Evolutionary conservation across 2,888 invertebrate genomes (phyloP), one percentile per base, ranked within the genome.

Genomic region (Scaptomyza reducta): DNA sequence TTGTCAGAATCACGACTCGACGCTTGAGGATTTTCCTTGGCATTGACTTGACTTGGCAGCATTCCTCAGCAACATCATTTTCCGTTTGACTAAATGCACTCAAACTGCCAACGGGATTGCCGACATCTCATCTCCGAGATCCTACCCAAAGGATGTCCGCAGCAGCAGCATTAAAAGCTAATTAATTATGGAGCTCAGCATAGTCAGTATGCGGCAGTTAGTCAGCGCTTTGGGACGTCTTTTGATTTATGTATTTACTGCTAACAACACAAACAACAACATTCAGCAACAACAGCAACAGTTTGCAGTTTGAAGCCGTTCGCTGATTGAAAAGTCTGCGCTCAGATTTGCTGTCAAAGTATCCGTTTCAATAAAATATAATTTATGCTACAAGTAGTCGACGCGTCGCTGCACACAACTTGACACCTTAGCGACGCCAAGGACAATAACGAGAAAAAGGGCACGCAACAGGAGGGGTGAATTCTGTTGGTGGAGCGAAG

Each of bases 61-160:
- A 84, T 82, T 85, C 79, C 56, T 71, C 57, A 55, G 74, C 81
- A 42, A 22, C 59, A 80, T 87, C 86, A 87, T 83, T 83, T 80
- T 88, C 87, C 88, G 87, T 85, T 83, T 88, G 88, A 85, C 88
- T 88, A 88, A 84, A 83, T 88, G 83, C 87, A 85, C 84, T 80
- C 84, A 71, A 74, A 65, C 81, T 81, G 81, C 81, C 79, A 82
- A 56, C 60, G 46, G 50, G 50, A 50, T 6, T n/a, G 50, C 22
- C 33, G 51, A 31, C 35, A 25, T 66, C 42, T 41, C 49, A 60
- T 54, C 47, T 55, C 40, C 35, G 22, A 35, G 35, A 42, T 25
- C 38, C 38, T 33, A 40, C 11, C 44, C 16, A 16, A 14, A 40
- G 40, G 40, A 40, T 16, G 16, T 44, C 45, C 45, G 46, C 38